phyloP scores from a whole-genome alignment of 2,113 vertebrate genomes.

The Delphinapterus leucas region DNA sequence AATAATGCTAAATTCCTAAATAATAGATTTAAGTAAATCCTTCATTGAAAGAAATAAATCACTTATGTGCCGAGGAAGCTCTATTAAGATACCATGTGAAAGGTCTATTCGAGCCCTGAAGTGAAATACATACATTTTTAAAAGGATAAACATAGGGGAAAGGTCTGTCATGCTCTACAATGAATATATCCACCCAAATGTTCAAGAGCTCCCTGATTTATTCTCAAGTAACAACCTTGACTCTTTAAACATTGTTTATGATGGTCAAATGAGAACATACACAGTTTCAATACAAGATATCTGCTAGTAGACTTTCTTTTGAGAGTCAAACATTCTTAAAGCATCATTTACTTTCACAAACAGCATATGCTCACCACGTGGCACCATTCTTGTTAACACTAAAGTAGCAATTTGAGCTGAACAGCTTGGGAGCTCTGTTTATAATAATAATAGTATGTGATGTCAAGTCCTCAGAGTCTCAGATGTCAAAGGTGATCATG shows the following conservation, averaged over 20 bases:
- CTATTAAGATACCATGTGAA: slow-evolving; percentile 11
- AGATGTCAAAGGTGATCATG: slow-evolving; percentile 73
- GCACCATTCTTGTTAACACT: not conserved
- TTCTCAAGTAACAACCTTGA: slow-evolving; percentile 51
- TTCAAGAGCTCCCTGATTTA: not conserved
- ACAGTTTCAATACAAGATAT: not conserved
- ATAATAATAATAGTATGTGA: slow-evolving; percentile 63
- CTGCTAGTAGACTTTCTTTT: slow-evolving; percentile 29
- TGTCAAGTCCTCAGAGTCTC: slow-evolving; percentile 49
- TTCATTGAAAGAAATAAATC: slow-evolving; percentile 46
- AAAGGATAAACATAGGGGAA: slow-evolving; percentile 6
- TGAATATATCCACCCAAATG: not conserved
- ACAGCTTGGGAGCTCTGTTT: slow-evolving; percentile 54
- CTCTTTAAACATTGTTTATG: slow-evolving; percentile 36
- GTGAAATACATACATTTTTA: not conserved
- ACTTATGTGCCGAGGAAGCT: slow-evolving; percentile 8
- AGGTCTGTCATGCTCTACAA: slow-evolving; percentile 1
- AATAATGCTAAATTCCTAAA: slow-evolving; percentile 43
- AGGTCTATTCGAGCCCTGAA: not conserved
- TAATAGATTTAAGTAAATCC: not conserved
- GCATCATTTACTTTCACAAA: slow-evolving; percentile 18
- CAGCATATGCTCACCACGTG: slow-evolving; percentile 67
- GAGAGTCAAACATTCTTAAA: slow-evolving; percentile 51
- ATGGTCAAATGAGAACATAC: not conserved
- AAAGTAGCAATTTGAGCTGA: slow-evolving; percentile 48